These are phyloP conservation scores for Lepidiolamprologus cunningtoni DNA, from an alignment of 2,113 vertebrate genomes.

Conservation along the genomic window DNA sequence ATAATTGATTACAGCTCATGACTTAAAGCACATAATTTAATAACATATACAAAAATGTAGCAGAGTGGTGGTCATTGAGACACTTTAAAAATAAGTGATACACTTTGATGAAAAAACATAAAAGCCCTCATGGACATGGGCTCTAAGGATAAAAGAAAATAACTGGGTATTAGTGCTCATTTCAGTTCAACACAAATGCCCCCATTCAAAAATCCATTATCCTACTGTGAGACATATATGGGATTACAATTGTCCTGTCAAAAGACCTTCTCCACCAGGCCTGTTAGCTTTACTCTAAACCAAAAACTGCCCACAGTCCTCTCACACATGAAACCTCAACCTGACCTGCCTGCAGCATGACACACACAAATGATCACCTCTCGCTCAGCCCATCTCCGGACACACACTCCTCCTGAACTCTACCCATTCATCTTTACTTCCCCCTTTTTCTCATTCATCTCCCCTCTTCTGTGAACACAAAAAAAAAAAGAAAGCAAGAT, in stretches of 20 bases:
- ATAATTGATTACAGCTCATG: background rate
- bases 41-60: background rate
- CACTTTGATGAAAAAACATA: background rate
- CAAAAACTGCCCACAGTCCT: background rate
- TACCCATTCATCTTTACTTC: constrained; percentile 33
- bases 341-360: constrained; percentile 20
- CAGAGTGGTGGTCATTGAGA: background rate
- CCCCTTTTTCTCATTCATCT: constrained; percentile 41
- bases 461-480: constrained; percentile 27
- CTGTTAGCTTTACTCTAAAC: background rate
- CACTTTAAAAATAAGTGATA: background rate
- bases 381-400: constrained; percentile 22
- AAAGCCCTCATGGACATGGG: background rate
- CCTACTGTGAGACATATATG: background rate
- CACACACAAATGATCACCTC: constrained; percentile 21
- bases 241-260: background rate
- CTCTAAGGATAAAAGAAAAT: background rate
- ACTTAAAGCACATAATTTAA: background rate
- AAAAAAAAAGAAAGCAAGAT: constrained; percentile 12
- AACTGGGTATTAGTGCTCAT: background rate
- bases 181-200: background rate
- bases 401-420: background rate
- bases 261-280: background rate
- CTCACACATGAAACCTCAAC: background rate
- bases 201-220: background rate